Conservation (phyloP, 2,888 invertebrate genomes). For the Tiphia femorata region DNA sequence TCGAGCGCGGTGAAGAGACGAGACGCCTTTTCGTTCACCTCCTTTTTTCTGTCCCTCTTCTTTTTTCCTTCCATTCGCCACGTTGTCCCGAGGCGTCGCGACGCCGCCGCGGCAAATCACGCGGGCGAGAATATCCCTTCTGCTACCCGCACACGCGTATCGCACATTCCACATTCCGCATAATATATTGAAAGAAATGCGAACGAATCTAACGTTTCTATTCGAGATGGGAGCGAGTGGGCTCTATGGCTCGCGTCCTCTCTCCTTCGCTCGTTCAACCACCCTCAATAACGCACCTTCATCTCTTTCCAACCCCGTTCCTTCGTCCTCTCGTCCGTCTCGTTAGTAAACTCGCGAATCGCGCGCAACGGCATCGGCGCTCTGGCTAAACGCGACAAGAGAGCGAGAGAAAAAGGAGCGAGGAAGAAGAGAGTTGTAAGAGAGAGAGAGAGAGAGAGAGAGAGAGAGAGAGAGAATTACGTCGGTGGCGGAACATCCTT, state of each 20-base stretch:
- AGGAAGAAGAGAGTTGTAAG: not conserved
- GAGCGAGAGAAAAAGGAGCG: not conserved
- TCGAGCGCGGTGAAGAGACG: too few relatives aligned
- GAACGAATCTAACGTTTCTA: conserved; percentile 44
- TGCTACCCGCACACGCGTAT: not conserved
- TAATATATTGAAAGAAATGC: conserved; percentile 17
- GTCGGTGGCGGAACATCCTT: not conserved
- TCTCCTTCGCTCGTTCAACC: not conserved
- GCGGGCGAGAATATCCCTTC: too few relatives aligned
- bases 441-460: not conserved
- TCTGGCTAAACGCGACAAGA: not conserved
- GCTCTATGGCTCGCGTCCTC: not conserved
- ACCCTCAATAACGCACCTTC: not conserved
- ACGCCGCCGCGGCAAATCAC: too few relatives aligned
- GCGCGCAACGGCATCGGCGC: not conserved
- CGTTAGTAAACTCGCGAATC: too few relatives aligned
- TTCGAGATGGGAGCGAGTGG: conserved; percentile 16
- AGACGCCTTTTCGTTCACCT: too few relatives aligned
- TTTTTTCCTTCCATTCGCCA: not conserved
- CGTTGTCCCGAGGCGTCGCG: too few relatives aligned
- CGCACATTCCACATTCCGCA: not conserved
- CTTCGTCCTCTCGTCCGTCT: not conserved
- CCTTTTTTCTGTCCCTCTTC: not conserved
- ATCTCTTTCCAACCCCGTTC: not conserved
- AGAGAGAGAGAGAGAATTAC: not conserved